These are phyloP conservation scores for Platorchestia sp. DNA, from an alignment of 1,140 invertebrate genomes.

Conservation along the genomic window DNA sequence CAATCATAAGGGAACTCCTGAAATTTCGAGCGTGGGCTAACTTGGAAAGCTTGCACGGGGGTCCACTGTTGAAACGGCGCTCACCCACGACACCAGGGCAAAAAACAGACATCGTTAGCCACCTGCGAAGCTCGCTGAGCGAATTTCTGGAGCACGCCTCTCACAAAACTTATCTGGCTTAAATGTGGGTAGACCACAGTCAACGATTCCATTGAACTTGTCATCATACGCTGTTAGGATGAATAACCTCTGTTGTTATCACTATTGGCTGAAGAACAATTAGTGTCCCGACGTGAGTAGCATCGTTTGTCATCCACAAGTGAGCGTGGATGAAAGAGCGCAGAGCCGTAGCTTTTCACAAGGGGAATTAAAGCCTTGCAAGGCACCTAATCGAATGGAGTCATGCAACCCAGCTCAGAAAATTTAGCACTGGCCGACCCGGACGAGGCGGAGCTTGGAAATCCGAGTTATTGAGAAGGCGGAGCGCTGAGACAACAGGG, in stretches of 20 bases:
- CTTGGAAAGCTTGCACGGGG: background rate
- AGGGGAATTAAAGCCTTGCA: conserved; percentile 11
- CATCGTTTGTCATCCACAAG: conserved; percentile 38
- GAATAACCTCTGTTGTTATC: conserved; percentile 23
- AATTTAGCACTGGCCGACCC: background rate
- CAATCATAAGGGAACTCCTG: background rate
- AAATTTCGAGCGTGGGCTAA: background rate
- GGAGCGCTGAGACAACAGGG: background rate
- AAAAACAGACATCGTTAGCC: background rate
- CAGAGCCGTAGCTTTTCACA: conserved; percentile 52
- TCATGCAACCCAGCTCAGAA: conserved; percentile 27
- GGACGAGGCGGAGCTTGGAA: background rate
- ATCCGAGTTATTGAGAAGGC: background rate
- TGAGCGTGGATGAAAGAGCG: conserved; percentile 45
- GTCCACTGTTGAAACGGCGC: background rate
- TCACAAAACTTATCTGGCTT: conserved; percentile 10
- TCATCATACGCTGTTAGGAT: conserved; percentile 40
- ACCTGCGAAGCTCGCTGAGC: background rate
- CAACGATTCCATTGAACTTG: conserved; percentile 31
- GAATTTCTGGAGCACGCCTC: background rate
- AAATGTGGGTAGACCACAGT: conserved; percentile 31
- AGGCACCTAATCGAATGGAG: conserved; percentile 35
- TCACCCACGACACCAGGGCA: background rate
- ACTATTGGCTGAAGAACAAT: conserved; percentile 41
- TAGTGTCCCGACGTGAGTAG: background rate